phyloP scores from a whole-genome alignment of 2,113 vertebrate genomes.

The Dipodomys stephensi region DNA sequence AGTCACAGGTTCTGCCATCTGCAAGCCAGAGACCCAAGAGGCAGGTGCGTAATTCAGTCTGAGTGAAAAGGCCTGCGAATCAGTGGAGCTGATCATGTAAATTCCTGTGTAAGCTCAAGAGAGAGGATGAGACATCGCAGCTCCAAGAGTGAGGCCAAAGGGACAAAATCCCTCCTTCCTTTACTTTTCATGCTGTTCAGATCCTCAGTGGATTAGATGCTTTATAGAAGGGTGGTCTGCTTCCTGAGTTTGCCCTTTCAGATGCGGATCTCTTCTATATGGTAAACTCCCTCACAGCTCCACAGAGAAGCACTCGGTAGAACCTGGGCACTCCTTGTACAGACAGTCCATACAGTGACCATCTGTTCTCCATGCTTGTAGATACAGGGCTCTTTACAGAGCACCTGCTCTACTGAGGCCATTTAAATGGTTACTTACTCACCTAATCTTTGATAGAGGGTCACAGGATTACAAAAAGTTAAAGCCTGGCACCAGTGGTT shows the following conservation, averaged over 20 bases:
- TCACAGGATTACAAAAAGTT: slow-evolving; percentile 25
- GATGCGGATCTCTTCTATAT: neutral
- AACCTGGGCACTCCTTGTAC: neutral
- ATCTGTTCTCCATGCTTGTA: no score
- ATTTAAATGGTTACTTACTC: slow-evolving; percentile 20
- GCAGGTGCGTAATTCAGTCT: neutral
- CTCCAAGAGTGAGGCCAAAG: neutral
- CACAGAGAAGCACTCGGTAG: neutral
- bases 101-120: neutral
- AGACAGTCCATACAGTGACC: no score
- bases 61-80: neutral
- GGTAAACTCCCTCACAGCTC: neutral
- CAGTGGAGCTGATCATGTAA: neutral
- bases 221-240: neutral
- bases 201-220: neutral
- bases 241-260: neutral
- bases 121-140: neutral
- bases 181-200: neutral
- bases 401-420: neutral
- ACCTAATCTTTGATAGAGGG: neutral
- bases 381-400: neutral
- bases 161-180: neutral
- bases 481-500: neutral
- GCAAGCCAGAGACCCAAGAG: neutral
- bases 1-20: neutral